Evolutionary conservation across 2,888 invertebrate genomes (phyloP).

Genomic region (Cephus pulcher): DNA sequence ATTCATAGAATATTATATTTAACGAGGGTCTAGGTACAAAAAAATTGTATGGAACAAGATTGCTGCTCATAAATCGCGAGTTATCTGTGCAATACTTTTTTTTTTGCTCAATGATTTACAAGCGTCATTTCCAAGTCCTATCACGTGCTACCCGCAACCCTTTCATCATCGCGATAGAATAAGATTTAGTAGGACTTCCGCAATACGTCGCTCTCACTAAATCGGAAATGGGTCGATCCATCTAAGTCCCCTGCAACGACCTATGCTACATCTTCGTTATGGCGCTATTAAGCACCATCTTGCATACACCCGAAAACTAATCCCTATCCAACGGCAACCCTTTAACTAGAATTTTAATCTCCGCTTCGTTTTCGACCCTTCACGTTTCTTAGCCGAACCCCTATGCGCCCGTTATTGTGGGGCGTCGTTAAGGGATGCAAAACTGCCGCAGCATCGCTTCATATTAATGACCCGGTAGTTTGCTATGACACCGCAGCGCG

Average conservation of each 20-base stretch:
- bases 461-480: constrained; percentile 42
- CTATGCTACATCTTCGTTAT: constrained; percentile 43
- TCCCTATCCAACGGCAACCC: constrained; percentile 28
- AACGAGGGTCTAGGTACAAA: not conserved
- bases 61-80: not conserved
- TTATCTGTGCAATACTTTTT: not conserved
- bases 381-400: constrained; percentile 35
- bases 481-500: constrained; percentile 30
- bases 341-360: constrained; percentile 46
- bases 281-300: constrained; percentile 7
- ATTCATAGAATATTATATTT: not conserved
- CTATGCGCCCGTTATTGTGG: constrained; percentile 27
- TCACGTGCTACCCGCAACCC: constrained; percentile 22
- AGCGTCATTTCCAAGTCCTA: constrained; percentile 7
- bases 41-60: not conserved
- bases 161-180: constrained; percentile 33
- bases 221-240: constrained; percentile 46
- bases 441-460: constrained; percentile 36
- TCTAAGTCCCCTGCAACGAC: constrained; percentile 37
- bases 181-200: constrained; percentile 37
- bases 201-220: constrained; percentile 25
- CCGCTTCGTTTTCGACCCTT: constrained; percentile 24
- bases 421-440: constrained; percentile 36
- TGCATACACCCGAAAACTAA: constrained; percentile 30
- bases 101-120: constrained; percentile 8